Conservation (phyloP, 2,113 vertebrate genomes). For the Pyrgilauda ruficollis region DNA sequence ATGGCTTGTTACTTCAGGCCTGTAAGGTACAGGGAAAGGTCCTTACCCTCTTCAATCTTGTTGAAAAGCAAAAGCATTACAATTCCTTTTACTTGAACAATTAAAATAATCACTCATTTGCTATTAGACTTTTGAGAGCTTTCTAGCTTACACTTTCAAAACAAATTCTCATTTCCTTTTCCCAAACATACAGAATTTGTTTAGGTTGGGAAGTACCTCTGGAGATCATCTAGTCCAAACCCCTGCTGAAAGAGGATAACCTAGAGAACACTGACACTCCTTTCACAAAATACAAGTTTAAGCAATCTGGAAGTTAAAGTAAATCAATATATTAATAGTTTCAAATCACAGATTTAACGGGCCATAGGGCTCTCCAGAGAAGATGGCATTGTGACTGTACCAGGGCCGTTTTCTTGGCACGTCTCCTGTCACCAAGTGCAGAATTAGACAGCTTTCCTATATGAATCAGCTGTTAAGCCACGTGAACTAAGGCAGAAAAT, state of each 20-base stretch:
- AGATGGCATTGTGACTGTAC: neutral
- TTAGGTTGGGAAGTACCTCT: neutral
- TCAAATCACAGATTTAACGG: neutral
- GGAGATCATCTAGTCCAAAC: neutral
- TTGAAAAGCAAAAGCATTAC: neutral
- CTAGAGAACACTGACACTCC: neutral
- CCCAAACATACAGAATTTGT: neutral
- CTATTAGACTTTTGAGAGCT: neutral
- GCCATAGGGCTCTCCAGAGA: neutral
- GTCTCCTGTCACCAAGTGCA: constrained; percentile 24
- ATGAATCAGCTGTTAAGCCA: constrained; percentile 54
- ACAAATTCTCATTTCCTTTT: neutral
- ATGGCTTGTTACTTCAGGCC: neutral
- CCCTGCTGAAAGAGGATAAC: neutral
- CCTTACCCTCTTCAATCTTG: neutral
- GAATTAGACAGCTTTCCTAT: constrained; percentile 39
- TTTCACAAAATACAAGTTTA: neutral
- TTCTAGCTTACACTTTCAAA: neutral
- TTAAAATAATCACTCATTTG: neutral
- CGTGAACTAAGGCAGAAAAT: constrained; percentile 33
- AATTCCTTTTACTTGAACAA: neutral
- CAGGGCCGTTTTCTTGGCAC: constrained; percentile 13
- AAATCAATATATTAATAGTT: neutral
- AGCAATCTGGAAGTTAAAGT: neutral
- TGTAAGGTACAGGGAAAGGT: neutral